A percentile compares a stretch with the other conserved stretches of the same genome.
phyloP scores from a whole-genome alignment of 2,797 vertebrate species.

The Schizothorax lantsangensis region DNA sequence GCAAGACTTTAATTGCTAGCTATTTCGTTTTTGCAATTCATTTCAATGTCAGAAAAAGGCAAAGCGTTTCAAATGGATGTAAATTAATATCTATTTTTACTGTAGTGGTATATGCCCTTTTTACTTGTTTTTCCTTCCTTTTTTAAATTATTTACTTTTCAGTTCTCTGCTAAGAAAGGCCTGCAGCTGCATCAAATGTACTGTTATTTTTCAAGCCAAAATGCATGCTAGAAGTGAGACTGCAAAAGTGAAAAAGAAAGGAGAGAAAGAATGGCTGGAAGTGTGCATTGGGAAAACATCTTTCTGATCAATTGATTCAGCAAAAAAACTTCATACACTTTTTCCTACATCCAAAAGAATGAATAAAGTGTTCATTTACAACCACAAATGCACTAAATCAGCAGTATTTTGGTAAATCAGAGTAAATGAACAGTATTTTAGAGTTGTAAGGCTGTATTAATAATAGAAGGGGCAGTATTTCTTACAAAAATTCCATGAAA shows the following conservation, averaged over 20 bases:
- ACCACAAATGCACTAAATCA: not conserved
- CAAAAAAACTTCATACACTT: not conserved
- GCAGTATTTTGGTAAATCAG: not conserved
- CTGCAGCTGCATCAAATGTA: not conserved
- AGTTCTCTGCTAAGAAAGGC: not conserved
- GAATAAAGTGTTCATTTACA: not conserved
- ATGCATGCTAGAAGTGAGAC: not conserved
- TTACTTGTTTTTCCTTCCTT: not conserved
- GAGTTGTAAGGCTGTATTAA: not conserved
- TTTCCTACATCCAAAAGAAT: not conserved
- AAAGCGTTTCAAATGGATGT: not conserved
- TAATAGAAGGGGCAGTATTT: not conserved
- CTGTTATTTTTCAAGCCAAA: not conserved
- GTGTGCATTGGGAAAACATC: not conserved
- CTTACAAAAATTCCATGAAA: not conserved
- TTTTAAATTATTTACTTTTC: not conserved
- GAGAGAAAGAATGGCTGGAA: no score
- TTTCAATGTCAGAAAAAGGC: not conserved
- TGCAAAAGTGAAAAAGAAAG: not conserved
- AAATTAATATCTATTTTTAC: not conserved
- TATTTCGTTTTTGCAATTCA: not conserved
- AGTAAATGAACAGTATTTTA: not conserved
- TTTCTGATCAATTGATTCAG: not conserved
- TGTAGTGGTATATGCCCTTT: not conserved
- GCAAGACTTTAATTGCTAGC: constrained; percentile 41